These are phyloP conservation scores for Pimpla rufipes DNA, from an alignment of 2,888 invertebrate genomes.

Conservation along the genomic window DNA sequence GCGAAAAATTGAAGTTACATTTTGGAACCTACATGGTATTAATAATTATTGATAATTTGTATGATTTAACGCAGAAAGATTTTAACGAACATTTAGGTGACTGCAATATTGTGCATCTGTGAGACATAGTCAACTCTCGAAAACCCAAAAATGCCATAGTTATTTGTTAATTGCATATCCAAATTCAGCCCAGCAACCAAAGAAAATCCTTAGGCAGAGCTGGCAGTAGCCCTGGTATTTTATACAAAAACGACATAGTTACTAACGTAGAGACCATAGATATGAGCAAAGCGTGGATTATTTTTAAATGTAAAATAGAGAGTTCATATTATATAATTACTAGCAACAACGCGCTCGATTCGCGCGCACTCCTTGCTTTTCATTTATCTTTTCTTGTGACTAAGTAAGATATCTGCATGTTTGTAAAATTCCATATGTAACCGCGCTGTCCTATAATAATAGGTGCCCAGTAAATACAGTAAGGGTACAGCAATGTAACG, in stretches of 20 bases:
- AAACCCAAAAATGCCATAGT: neutral
- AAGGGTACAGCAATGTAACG: neutral
- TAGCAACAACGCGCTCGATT: no score
- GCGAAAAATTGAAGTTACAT: neutral
- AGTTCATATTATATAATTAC: neutral
- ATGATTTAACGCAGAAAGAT: no score
- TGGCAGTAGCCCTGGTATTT: conserved; percentile 37
- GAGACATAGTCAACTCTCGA: neutral
- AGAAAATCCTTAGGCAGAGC: conserved; percentile 37
- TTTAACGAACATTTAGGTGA: no score
- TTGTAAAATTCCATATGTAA: no score
- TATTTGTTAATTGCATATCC: neutral
- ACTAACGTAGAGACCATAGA: no score
- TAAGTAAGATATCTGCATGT: no score
- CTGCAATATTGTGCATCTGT: neutral
- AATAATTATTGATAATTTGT: neutral
- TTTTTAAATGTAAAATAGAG: conserved; percentile 1
- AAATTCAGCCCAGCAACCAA: neutral
- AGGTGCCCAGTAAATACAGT: no score
- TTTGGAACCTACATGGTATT: neutral
- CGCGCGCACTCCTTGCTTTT: no score
- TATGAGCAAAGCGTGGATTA: neutral
- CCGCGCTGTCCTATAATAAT: no score
- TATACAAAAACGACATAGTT: conserved; percentile 22
- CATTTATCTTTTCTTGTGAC: no score